These are phyloP conservation scores for Nyctalus aviator DNA, from an alignment of 2,797 vertebrate species.

Conservation along the genomic window DNA sequence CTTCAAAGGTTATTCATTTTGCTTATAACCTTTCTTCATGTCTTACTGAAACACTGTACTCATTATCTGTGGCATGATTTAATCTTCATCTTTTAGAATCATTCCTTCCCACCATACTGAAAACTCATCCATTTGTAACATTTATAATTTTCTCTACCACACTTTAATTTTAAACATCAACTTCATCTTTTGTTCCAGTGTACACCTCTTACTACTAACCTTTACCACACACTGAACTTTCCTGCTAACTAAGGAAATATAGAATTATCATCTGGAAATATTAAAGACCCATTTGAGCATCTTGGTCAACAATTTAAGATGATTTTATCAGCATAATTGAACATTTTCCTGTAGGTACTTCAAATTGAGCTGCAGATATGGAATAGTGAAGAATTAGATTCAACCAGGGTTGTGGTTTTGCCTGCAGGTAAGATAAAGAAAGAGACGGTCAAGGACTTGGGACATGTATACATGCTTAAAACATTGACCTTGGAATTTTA, in stretches of 20 bases:
- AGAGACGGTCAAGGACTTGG: not conserved
- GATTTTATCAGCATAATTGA: not conserved
- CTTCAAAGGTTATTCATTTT: not conserved
- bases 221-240: not conserved
- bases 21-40: not conserved
- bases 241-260: not conserved
- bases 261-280: not conserved
- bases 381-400: not conserved
- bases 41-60: not conserved
- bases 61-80: not conserved
- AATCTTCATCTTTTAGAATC: not conserved
- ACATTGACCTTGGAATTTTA: not conserved
- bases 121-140: not conserved
- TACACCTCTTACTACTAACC: not conserved
- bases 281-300: not conserved
- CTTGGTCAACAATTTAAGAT: constrained; percentile 6
- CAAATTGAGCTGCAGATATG: not conserved
- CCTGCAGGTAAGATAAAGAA: not conserved
- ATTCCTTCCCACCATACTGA: not conserved
- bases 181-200: not conserved
- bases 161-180: not conserved
- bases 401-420: not conserved
- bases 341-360: not conserved
- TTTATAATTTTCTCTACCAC: not conserved
- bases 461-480: not conserved